Percentiles rank a stretch among this genome's conserved stretches.
Evolutionary conservation across 1,140 invertebrate genomes (phyloP).

Genomic region (Drosophila ercepeae): DNA sequence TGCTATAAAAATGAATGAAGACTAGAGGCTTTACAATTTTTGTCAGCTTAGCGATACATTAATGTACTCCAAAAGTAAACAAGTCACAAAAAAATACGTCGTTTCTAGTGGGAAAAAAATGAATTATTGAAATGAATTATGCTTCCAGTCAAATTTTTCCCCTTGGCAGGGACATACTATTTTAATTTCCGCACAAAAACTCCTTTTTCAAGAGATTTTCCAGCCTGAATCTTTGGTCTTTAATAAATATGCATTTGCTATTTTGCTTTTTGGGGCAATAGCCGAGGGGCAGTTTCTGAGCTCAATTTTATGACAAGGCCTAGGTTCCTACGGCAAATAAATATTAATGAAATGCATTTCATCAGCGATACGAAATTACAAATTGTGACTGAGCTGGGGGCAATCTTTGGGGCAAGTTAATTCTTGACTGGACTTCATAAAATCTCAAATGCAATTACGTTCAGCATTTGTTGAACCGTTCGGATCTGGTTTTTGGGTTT

Average conservation of each 20-base stretch:
- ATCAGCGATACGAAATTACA: conserved; percentile 42
- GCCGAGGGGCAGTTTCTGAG: not conserved
- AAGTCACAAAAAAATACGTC: too few relatives aligned
- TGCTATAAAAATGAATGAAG: not conserved
- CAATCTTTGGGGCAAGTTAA: conserved; percentile 11
- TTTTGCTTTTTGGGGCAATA: conserved; percentile 9
- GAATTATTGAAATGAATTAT: not conserved
- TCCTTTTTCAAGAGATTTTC: conserved; percentile 8
- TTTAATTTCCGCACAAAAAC: not conserved
- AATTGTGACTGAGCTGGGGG: conserved; percentile 20
- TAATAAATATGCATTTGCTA: conserved; percentile 2
- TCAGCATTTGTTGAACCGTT: conserved; percentile 17
- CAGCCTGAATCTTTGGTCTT: not conserved
- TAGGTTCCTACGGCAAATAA: conserved; percentile 29
- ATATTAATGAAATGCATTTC: conserved; percentile 68
- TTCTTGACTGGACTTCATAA: conserved; percentile 41
- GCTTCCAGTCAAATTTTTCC: not conserved
- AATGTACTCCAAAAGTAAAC: too few relatives aligned
- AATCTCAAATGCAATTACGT: conserved; percentile 62
- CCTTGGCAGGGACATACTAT: not conserved
- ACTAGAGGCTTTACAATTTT: not conserved
- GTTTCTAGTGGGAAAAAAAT: too few relatives aligned
- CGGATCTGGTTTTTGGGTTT: conserved; percentile 33
- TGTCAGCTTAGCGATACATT: too few relatives aligned
- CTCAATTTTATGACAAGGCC: not conserved